A percentile compares a stretch with the other conserved stretches of the same genome.
phyloP scores from a whole-genome alignment of 1,140 invertebrate genomes.

The Coenobita brevimanus region DNA sequence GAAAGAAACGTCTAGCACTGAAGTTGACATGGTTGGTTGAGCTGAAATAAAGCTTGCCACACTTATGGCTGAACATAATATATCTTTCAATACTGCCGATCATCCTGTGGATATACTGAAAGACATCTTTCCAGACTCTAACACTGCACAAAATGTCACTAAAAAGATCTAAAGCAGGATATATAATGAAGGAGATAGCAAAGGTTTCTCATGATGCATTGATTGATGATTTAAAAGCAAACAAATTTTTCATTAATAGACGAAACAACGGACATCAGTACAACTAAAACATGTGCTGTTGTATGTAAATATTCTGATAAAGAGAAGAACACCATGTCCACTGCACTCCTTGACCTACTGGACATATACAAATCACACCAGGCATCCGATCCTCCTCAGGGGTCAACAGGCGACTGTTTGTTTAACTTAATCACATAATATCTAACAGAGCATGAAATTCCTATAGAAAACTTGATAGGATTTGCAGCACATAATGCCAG shows the following conservation, averaged over 20 bases:
- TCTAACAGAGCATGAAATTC: not conserved
- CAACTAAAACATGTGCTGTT: not conserved
- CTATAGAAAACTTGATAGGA: slow-evolving; percentile 1
- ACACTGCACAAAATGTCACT: not conserved
- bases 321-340: not conserved
- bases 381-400: not conserved
- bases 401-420: slow-evolving; percentile 8
- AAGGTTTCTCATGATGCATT: not conserved
- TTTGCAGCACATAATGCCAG: not conserved
- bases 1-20: not conserved
- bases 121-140: not conserved
- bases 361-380: not conserved
- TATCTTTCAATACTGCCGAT: slow-evolving; percentile 11
- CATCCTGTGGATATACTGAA: not conserved
- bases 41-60: not conserved
- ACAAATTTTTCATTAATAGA: slow-evolving; percentile 31
- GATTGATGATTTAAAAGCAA: not conserved
- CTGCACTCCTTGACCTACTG: not conserved
- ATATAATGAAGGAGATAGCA: not conserved
- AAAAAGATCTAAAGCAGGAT: not conserved
- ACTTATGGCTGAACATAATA: slow-evolving; percentile 12
- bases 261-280: slow-evolving; percentile 27
- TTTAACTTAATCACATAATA: not conserved
- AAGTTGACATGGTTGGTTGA: not conserved
- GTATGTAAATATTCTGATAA: not conserved